These are phyloP conservation scores for Entomobrya proxima DNA, from an alignment of 2,888 invertebrate genomes.

Conservation along the genomic window DNA sequence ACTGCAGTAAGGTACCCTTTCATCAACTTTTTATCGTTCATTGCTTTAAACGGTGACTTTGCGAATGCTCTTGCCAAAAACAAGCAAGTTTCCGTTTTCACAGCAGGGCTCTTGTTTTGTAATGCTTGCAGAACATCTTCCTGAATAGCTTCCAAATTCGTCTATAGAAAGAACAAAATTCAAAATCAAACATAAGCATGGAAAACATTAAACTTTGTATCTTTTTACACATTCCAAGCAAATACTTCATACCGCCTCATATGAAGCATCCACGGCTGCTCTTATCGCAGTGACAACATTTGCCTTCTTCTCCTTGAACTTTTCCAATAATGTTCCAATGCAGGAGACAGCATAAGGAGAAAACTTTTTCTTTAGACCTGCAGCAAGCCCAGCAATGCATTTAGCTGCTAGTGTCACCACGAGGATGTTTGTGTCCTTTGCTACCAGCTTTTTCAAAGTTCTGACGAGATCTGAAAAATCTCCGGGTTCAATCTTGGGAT, in stretches of 20 bases:
- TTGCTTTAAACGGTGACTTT: slow-evolving; percentile 83
- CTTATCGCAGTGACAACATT: slow-evolving; percentile 90
- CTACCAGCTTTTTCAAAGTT: slow-evolving; percentile 89
- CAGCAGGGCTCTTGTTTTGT: slow-evolving; percentile 93
- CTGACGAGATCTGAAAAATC: slow-evolving; percentile 94
- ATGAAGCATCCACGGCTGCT: slow-evolving; percentile 94
- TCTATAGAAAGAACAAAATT: slow-evolving; percentile 80
- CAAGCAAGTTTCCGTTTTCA: slow-evolving; percentile 90
- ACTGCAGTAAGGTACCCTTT: slow-evolving; percentile 88
- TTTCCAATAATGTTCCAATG: slow-evolving; percentile 89
- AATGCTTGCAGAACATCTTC: slow-evolving; percentile 92
- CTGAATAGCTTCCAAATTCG: slow-evolving; percentile 87
- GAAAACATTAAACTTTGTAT: background rate
- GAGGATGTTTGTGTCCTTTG: slow-evolving; percentile 96
- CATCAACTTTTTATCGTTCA: slow-evolving; percentile 91
- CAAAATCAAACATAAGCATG: background rate
- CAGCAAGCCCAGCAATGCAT: slow-evolving; percentile 88
- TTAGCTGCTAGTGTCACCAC: slow-evolving; percentile 92
- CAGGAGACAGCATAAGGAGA: slow-evolving; percentile 88
- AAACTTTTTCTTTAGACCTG: slow-evolving; percentile 91
- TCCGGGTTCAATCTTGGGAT: slow-evolving; percentile 91
- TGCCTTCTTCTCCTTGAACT: slow-evolving; percentile 97
- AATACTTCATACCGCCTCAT: slow-evolving; percentile 82
- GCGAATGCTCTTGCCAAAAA: slow-evolving; percentile 91
- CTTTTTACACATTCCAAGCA: background rate